Evolutionary conservation across 2,888 invertebrate genomes (phyloP).

Genomic region (Drosophila nigricruria): DNA sequence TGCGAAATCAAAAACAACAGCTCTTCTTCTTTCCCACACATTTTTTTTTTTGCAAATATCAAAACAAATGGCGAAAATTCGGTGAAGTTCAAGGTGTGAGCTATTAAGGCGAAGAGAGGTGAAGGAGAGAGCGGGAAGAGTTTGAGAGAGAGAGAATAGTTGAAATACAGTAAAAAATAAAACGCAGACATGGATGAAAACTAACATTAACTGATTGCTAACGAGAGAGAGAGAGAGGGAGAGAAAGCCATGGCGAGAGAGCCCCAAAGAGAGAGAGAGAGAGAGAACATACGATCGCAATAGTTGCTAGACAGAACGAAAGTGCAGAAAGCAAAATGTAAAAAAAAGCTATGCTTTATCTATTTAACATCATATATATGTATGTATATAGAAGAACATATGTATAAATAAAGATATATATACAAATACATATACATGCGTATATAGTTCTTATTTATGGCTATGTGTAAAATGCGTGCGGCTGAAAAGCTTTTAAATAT

Average conservation of each 20-base stretch:
- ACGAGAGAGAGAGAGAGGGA: background rate
- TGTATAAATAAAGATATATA: slow-evolving; percentile 4
- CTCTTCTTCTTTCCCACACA: slow-evolving; percentile 5
- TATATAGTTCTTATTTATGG: background rate
- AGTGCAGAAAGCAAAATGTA: slow-evolving; percentile 25
- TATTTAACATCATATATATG: background rate
- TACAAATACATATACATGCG: background rate
- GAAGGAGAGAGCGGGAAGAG: slow-evolving; percentile 19
- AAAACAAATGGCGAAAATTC: slow-evolving; percentile 81
- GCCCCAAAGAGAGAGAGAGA: background rate
- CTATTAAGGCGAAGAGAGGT: slow-evolving; percentile 59
- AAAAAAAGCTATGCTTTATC: slow-evolving; percentile 28
- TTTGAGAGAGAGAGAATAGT: slow-evolving; percentile 2
- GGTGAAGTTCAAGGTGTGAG: slow-evolving; percentile 84
- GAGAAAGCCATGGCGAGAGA: background rate
- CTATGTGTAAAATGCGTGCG: slow-evolving; percentile 42
- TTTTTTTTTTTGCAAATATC: slow-evolving; percentile 64
- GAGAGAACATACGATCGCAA: slow-evolving; percentile 36
- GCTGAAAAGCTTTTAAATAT: slow-evolving; percentile 31
- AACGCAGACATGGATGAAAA: slow-evolving; percentile 20
- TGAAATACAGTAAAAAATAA: slow-evolving; percentile 35
- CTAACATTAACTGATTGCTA: slow-evolving; percentile 42
- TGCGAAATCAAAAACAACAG: slow-evolving; percentile 61
- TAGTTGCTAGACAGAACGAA: slow-evolving; percentile 25
- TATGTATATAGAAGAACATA: background rate